phyloP scores from a whole-genome alignment of 2,888 invertebrate genomes.

The Drosophila algonquin region DNA sequence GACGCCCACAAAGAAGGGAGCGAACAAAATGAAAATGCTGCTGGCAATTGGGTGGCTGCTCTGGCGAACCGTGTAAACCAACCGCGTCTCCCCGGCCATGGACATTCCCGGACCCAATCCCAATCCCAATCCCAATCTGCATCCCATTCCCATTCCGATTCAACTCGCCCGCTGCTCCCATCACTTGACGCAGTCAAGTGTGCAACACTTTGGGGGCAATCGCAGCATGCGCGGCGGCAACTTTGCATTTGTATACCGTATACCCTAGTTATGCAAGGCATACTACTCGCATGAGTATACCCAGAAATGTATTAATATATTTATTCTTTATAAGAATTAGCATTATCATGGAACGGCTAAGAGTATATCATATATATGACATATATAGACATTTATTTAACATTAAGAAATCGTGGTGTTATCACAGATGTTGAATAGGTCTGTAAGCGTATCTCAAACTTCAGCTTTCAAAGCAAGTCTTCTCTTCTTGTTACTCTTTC shows the following conservation, averaged over 20 bases:
- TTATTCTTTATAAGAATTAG: too few species aligned
- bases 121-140: conserved; percentile 10
- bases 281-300: too few species aligned
- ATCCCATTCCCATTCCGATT: conserved; percentile 11
- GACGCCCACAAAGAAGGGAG: conserved; percentile 27
- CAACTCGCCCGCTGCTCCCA: conserved; percentile 23
- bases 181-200: conserved; percentile 68
- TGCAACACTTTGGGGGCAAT: conserved; percentile 62
- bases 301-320: too few species aligned
- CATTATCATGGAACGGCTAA: too few species aligned
- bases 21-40: conserved; percentile 27
- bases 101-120: conserved; percentile 12
- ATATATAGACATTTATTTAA: too few species aligned
- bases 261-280: background rate
- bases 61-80: conserved; percentile 49
- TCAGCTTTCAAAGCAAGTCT: background rate
- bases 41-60: conserved; percentile 39
- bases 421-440: too few species aligned
- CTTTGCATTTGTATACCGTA: conserved; percentile 53
- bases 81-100: conserved; percentile 14
- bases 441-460: background rate
- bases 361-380: too few species aligned
- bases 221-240: conserved; percentile 43
- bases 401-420: too few species aligned
- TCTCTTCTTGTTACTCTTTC: background rate